Conservation (phyloP, 64 coral and sea anemone genomes). For the Pachyseris speciosa region DNA sequence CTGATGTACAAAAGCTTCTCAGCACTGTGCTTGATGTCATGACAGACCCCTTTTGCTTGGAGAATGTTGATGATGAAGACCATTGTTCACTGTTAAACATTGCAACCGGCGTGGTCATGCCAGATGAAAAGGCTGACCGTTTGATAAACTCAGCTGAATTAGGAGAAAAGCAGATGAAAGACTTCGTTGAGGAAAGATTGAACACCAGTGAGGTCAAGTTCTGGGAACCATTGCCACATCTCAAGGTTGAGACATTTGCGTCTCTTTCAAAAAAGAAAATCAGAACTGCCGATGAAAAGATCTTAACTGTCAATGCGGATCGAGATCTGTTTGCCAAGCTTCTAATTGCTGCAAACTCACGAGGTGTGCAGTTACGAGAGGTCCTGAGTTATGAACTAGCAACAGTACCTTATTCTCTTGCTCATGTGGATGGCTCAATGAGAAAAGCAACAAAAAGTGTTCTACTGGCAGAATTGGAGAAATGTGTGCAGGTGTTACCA, state of each 20-base stretch:
- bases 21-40: too few relatives aligned
- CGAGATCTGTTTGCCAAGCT: neutral
- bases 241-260: neutral
- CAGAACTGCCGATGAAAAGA: neutral
- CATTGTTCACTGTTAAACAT: too few relatives aligned
- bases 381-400: neutral
- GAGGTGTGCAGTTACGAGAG: neutral
- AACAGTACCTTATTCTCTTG: neutral
- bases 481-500: neutral
- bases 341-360: neutral
- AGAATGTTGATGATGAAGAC: too few relatives aligned
- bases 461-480: neutral
- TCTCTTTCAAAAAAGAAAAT: neutral
- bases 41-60: too few relatives aligned
- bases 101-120: too few relatives aligned
- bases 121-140: too few relatives aligned
- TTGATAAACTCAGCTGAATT: too few relatives aligned
- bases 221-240: neutral
- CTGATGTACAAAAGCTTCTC: too few relatives aligned
- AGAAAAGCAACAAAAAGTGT: constrained; percentile 40
- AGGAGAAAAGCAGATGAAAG: too few relatives aligned
- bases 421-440: constrained; percentile 6
- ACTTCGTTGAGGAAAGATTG: neutral
- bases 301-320: constrained; percentile 1
- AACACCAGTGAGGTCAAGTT: neutral